These are phyloP conservation scores for Gymnobelideus leadbeateri DNA, from an alignment of 2,113 vertebrate genomes.

Conservation along the genomic window DNA sequence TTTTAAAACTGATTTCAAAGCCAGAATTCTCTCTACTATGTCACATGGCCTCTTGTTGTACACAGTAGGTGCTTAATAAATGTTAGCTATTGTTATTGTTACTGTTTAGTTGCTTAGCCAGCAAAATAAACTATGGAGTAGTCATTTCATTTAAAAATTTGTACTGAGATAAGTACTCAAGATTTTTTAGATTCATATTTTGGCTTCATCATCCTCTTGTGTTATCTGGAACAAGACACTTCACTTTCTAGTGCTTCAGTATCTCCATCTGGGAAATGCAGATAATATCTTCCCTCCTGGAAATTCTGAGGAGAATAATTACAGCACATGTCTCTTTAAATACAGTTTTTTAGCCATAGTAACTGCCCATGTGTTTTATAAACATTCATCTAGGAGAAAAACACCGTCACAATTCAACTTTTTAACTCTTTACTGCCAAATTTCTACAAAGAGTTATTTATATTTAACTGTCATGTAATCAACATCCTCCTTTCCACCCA, in stretches of 20 bases:
- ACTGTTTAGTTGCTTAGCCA: not conserved
- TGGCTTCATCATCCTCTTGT: not conserved
- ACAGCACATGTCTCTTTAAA: not conserved
- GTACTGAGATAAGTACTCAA: not conserved
- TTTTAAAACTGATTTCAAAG: not conserved
- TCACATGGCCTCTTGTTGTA: not conserved
- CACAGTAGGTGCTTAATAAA: not conserved
- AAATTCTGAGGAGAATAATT: not conserved
- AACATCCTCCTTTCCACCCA: not conserved
- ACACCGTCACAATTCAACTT: not conserved
- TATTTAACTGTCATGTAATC: not conserved
- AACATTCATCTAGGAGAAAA: not conserved
- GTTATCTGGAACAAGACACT: not conserved
- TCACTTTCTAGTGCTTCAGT: constrained; percentile 6
- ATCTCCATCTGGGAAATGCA: constrained; percentile 1
- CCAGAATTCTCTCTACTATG: not conserved
- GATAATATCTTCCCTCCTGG: not conserved
- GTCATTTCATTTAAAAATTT: not conserved
- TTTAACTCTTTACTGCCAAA: not conserved
- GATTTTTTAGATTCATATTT: not conserved
- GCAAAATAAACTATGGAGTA: not conserved
- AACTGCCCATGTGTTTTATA: not conserved
- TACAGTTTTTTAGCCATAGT: not conserved
- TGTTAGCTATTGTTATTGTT: not conserved
- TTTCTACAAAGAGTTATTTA: not conserved